Conservation (phyloP, 2,797 vertebrate genomes). For the Scyliorhinus canicula region DNA sequence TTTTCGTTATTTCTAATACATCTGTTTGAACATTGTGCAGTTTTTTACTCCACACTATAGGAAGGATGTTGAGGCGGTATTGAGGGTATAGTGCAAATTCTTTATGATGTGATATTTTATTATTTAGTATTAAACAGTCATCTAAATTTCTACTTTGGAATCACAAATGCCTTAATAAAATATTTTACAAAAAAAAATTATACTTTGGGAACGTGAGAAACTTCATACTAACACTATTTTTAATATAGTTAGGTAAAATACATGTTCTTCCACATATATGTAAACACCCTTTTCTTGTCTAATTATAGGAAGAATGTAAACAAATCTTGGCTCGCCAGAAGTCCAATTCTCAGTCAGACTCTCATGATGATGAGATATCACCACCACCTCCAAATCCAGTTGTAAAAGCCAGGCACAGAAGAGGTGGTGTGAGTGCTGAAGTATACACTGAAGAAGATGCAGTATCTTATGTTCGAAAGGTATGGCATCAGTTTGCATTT, state of each 20-base stretch:
- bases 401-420: constrained; percentile 79
- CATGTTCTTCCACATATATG: neutral
- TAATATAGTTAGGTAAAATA: neutral
- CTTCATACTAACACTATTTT: neutral
- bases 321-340: constrained; percentile 90
- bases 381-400: constrained; percentile 85
- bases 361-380: constrained; percentile 86
- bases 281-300: neutral
- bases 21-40: neutral
- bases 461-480: constrained; percentile 94
- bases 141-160: neutral
- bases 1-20: neutral
- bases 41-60: neutral
- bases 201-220: neutral
- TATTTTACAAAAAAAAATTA: too few relatives aligned
- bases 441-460: constrained; percentile 98
- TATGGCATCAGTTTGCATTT: constrained; percentile 47
- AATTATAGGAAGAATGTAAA: constrained; percentile 86
- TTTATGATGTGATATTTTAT: neutral
- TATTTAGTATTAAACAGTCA: neutral
- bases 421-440: constrained; percentile 89
- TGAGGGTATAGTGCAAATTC: neutral
- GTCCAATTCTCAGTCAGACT: constrained; percentile 86
- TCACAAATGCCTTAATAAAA: too few relatives aligned
- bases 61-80: neutral